Evolutionary conservation across 1,140 invertebrate species (phyloP).

Genomic region (Grapholita molesta): DNA sequence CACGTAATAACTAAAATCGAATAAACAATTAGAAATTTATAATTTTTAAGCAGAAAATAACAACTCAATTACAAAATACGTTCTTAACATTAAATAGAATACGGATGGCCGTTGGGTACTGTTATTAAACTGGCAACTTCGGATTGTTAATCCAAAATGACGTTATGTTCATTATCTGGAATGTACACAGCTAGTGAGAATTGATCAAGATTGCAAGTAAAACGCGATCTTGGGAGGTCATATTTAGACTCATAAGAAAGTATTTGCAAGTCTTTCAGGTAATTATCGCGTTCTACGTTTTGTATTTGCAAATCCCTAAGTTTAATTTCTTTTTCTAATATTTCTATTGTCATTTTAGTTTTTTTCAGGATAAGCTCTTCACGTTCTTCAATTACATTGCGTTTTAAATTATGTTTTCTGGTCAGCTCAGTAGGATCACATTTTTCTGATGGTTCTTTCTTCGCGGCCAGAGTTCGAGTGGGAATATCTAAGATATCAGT

Average conservation of each 20-base stretch:
- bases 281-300: background rate
- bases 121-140: no score
- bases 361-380: background rate
- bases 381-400: background rate
- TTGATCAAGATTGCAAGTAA: background rate
- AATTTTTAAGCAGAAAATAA: no score
- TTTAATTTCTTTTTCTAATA: background rate
- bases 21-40: no score
- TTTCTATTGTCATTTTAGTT: background rate
- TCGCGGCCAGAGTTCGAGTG: background rate
- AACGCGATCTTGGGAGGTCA: background rate
- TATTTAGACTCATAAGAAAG: background rate
- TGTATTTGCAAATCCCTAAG: background rate
- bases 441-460: background rate
- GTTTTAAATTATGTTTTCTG: background rate
- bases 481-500: background rate
- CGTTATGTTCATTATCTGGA: background rate
- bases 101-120: no score
- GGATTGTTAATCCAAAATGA: background rate
- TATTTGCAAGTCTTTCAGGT: background rate
- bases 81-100: no score
- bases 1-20: no score
- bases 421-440: background rate
- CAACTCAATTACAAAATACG: no score
- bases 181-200: background rate